Evolutionary conservation across 2,113 vertebrate species (phyloP).

Genomic region (Mobula hypostoma): DNA sequence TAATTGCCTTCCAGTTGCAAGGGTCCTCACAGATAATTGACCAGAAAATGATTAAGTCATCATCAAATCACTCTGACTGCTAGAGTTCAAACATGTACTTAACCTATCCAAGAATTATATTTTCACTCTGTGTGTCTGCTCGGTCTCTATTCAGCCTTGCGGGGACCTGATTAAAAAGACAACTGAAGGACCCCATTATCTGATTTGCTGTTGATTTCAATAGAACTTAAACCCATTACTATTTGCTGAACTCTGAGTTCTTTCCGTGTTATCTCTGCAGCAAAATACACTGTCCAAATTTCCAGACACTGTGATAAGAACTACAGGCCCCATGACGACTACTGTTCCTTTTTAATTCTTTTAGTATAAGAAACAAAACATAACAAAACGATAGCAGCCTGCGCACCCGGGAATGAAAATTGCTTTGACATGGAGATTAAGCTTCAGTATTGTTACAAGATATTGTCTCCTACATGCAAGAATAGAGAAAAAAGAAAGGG

Average conservation of each 20-base stretch:
- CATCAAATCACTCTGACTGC: conserved; percentile 92
- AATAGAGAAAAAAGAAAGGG: conserved; percentile 64
- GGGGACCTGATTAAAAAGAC: conserved; percentile 76
- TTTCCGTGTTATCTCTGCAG: conserved; percentile 79
- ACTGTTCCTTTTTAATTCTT: conserved; percentile 86
- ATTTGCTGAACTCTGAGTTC: conserved; percentile 83
- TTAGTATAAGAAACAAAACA: conserved; percentile 96
- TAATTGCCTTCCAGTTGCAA: conserved; percentile 77
- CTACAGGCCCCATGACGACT: conserved; percentile 73
- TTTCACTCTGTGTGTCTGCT: conserved; percentile 81
- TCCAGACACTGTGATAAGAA: conserved; percentile 86
- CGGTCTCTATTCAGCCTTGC: conserved; percentile 77
- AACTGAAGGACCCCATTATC: conserved; percentile 82
- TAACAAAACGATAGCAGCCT: conserved; percentile 95
- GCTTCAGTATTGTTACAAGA: conserved; percentile 90
- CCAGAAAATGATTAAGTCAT: conserved; percentile 99
- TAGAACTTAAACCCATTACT: conserved; percentile 95
- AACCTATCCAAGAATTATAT: conserved; percentile 98
- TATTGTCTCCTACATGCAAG: conserved; percentile 93
- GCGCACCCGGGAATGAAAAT: conserved; percentile 91
- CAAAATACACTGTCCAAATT: conserved; percentile 94
- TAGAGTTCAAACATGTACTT: conserved; percentile 99
- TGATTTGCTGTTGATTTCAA: conserved; percentile 88
- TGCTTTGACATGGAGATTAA: conserved; percentile 99
- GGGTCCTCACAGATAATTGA: conserved; percentile 98